These are phyloP conservation scores for Pedionomus torquatus DNA, from an alignment of 2,113 vertebrate genomes.

Conservation along the genomic window DNA sequence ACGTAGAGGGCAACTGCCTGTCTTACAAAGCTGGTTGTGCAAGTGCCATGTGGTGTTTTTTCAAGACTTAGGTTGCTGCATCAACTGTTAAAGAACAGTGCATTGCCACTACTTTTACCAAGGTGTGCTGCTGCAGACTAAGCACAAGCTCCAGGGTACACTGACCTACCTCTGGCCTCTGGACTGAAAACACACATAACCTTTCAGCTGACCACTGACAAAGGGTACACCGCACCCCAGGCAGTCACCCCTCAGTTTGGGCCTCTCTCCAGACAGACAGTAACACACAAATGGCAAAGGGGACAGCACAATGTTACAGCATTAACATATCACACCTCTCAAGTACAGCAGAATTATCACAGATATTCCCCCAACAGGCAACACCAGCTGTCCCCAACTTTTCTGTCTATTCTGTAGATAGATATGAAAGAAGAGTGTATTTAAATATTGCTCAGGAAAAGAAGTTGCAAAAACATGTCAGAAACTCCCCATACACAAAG, in stretches of 20 bases:
- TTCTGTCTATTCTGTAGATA: neutral
- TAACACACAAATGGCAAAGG: neutral
- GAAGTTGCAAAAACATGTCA: neutral
- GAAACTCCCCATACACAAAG: neutral
- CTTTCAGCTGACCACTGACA: neutral
- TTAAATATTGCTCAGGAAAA: neutral
- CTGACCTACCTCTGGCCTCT: neutral
- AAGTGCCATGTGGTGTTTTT: neutral
- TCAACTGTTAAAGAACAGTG: rapidly evolving
- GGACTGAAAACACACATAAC: neutral
- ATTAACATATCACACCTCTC: neutral
- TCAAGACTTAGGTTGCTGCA: neutral
- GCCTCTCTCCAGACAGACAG: neutral
- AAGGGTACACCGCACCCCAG: neutral
- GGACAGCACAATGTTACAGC: neutral
- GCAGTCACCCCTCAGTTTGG: neutral
- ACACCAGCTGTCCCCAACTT: neutral
- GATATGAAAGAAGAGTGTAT: neutral
- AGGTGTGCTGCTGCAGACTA: neutral
- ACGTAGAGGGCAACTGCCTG: neutral
- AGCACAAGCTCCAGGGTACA: neutral
- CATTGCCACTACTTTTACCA: rapidly evolving
- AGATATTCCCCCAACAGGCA: neutral
- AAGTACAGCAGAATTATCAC: neutral
- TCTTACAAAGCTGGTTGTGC: neutral